These are phyloP conservation scores for Coenobita brevimanus DNA, from an alignment of 1,140 invertebrate genomes.

Conservation along the genomic window DNA sequence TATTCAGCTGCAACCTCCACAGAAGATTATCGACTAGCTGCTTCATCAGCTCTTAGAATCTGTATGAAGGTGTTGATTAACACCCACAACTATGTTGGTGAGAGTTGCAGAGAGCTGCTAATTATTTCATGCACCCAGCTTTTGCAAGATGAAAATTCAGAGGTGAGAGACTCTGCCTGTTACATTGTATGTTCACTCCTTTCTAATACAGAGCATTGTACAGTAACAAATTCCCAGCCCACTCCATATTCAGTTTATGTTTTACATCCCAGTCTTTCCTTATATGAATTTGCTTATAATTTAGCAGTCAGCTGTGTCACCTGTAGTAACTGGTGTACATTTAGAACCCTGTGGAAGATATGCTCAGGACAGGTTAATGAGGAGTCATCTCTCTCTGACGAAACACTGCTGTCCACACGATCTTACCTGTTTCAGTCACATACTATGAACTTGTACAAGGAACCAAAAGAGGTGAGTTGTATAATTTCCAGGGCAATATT, in stretches of 20 bases:
- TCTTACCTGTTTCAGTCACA: slow-evolving; percentile 50
- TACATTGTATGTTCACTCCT: slow-evolving; percentile 17
- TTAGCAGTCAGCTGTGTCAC: not conserved
- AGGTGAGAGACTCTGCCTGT: slow-evolving; percentile 37
- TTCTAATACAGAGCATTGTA: not conserved
- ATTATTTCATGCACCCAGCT: slow-evolving; percentile 23
- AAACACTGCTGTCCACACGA: not conserved
- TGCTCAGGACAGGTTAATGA: not conserved
- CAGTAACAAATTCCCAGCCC: too few species aligned
- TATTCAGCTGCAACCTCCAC: slow-evolving; percentile 41
- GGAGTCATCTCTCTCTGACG: not conserved
- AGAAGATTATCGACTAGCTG: slow-evolving; percentile 48
- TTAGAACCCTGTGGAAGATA: slow-evolving; percentile 27
- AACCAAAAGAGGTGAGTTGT: slow-evolving; percentile 26
- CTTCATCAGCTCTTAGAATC: slow-evolving; percentile 18
- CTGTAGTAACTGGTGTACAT: slow-evolving; percentile 1
- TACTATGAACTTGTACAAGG: slow-evolving; percentile 48
- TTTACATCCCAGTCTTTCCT: slow-evolving; percentile 42
- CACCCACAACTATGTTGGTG: not conserved
- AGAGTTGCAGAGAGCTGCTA: not conserved
- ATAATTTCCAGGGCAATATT: slow-evolving; percentile 18
- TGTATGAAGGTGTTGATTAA: slow-evolving; percentile 4
- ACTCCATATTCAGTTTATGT: not conserved
- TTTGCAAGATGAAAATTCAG: slow-evolving; percentile 55
- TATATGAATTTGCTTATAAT: slow-evolving; percentile 17